Percentiles rank a stretch among this genome's conserved stretches.
Evolutionary conservation across 2,888 invertebrate species (phyloP).

Genomic region (Trypoxylon attenuatum): DNA sequence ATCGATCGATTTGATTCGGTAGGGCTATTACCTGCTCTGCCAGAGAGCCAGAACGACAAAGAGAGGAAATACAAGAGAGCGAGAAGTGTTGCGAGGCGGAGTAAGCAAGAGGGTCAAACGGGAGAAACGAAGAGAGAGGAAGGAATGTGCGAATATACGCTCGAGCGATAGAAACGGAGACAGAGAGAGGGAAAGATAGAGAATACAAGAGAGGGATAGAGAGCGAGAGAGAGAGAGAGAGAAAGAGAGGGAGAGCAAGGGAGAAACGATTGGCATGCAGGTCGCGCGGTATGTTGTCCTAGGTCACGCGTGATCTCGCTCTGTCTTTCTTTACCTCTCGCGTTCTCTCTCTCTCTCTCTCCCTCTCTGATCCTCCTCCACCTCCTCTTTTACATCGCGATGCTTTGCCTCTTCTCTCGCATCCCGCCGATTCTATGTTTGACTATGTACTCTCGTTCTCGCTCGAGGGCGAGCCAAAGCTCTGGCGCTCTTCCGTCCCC

Average conservation of each 20-base stretch:
- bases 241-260: constrained; percentile 38
- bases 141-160: constrained; percentile 48
- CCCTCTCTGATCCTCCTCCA: constrained; percentile 23
- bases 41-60: constrained; percentile 17
- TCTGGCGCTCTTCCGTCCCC: constrained; percentile 6
- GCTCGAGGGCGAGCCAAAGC: background rate
- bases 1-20: constrained; percentile 40
- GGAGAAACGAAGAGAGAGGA: constrained; percentile 47
- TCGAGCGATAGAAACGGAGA: background rate
- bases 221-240: background rate
- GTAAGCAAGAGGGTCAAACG: constrained; percentile 40
- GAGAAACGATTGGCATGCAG: constrained; percentile 73
- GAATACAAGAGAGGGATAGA: constrained; percentile 30
- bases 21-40: constrained; percentile 10
- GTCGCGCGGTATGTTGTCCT: constrained; percentile 73
- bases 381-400: constrained; percentile 19
- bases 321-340: constrained; percentile 41
- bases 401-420: constrained; percentile 8
- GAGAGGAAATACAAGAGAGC: background rate
- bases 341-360: constrained; percentile 16
- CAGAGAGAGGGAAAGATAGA: constrained; percentile 38
- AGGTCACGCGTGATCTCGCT: constrained; percentile 71
- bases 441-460: constrained; percentile 3
- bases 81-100: constrained; percentile 13
- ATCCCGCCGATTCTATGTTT: constrained; percentile 24